Evolutionary conservation across 2,888 invertebrate species (phyloP).

Genomic region (Strigamia transsilvanica): DNA sequence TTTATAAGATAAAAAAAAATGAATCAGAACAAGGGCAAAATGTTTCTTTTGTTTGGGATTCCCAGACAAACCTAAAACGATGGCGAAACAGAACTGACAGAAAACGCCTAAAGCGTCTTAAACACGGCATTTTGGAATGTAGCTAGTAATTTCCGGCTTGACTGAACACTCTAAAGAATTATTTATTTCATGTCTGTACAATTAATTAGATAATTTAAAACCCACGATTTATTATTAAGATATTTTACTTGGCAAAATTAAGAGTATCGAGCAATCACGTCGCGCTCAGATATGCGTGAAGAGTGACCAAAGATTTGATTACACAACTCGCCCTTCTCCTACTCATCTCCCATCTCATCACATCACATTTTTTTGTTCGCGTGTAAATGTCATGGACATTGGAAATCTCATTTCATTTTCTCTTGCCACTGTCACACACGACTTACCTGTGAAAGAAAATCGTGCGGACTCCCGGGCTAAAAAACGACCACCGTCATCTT

Average conservation of each 20-base stretch:
- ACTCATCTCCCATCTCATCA: background rate
- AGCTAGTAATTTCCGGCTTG: constrained; percentile 32
- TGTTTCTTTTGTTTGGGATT: no score
- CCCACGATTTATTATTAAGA: background rate
- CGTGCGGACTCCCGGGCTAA: background rate
- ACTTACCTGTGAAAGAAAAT: constrained; percentile 32
- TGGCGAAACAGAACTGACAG: no score
- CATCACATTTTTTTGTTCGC: background rate
- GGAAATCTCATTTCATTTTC: background rate
- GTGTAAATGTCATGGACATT: constrained; percentile 15
- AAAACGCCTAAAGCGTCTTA: no score
- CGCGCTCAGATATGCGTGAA: constrained; percentile 3
- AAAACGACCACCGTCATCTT: background rate
- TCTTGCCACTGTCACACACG: background rate
- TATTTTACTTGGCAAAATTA: background rate
- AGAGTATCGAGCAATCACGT: constrained; percentile 14
- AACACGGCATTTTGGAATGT: no score
- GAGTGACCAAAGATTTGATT: constrained; percentile 34
- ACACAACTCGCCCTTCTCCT: background rate
- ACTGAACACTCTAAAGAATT: constrained; percentile 7
- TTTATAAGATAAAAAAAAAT: no score
- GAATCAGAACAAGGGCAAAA: no score
- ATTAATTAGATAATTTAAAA: background rate
- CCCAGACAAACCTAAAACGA: no score
- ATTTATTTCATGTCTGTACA: no score